These are phyloP conservation scores for Nicator chloris DNA, from an alignment of 2,113 vertebrate species.

Conservation along the genomic window DNA sequence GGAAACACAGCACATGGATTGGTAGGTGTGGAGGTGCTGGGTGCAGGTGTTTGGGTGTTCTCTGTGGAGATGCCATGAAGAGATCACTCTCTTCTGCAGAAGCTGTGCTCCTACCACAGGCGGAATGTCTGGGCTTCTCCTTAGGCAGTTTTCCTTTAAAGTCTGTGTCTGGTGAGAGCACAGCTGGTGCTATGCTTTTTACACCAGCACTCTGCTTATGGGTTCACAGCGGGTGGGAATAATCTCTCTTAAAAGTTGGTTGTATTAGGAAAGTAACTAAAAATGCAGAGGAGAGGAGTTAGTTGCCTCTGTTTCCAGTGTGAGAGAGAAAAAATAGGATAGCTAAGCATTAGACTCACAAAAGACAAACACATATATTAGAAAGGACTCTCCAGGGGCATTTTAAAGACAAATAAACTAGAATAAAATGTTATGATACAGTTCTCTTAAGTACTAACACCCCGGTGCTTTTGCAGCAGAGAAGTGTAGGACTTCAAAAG, in stretches of 20 bases:
- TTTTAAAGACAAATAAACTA: not conserved
- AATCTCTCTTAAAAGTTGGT: constrained; percentile 19
- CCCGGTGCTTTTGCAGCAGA: not conserved
- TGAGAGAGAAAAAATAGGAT: not conserved
- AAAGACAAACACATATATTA: not conserved
- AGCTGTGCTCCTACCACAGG: not conserved
- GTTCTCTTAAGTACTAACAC: not conserved
- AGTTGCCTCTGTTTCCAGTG: not conserved
- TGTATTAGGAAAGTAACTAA: constrained; percentile 2
- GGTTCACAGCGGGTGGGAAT: not conserved
- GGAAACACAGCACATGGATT: not conserved
- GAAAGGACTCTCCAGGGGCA: not conserved
- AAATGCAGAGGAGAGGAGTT: not conserved
- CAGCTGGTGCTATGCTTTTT: not conserved
- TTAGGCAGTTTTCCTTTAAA: not conserved
- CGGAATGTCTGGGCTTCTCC: not conserved
- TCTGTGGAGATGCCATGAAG: not conserved
- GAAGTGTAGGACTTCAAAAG: not conserved
- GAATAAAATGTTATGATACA: not conserved
- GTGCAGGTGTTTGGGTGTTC: not conserved
- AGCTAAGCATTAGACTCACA: not conserved
- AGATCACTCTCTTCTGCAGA: not conserved
- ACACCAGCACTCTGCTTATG: not conserved
- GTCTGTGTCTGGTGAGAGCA: not conserved
- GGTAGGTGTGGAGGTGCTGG: not conserved